Evolutionary conservation across 2,888 invertebrate genomes (phyloP), one percentile per base, ranked within the genome.

Genomic region (Papilio protenor): DNA sequence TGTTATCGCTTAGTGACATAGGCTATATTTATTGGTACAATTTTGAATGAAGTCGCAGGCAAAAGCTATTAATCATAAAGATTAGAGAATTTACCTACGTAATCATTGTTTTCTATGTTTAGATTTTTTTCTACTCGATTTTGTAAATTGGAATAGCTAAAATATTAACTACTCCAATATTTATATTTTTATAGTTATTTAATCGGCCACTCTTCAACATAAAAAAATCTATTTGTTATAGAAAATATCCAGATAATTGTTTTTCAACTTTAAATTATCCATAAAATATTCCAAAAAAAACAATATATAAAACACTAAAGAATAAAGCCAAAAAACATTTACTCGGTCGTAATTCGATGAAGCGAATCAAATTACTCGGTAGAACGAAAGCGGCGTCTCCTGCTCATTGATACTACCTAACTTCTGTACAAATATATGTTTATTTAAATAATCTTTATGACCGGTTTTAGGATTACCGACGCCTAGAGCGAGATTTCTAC

Each of bases 321-420:
- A 76, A 76, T 33, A 76, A 76, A 61, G 71, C 61, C 40, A 70
- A 71, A 76, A 66, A 76, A 64, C 72, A 76, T 76, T 76, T 64
- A 64, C 72, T 64, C 40, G 76, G 71, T 64, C 72, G 76, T 76
- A 76, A 76, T 77, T 77, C 73, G 66, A 77, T 73, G 73, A 77
- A 57, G 18, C 49, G 77, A 66, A 73, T 77, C 66, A 47, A 18
- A 77, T 77, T 73, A 73, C 73, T 45, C 23, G 66, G 16, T 27
- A 40, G 66, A 3, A 73, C 47, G 40, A 73, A 45, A 47, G 18
- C 73, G 45, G 27, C 77, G 64, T 45, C 66, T 10, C 10, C 66
- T 59, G 23, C 57, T 59, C 59, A 76, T 76, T 27, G 76, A 71
- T 76, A 71, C 71, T 59, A n/a, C 59, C 45, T 71, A 57, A 69